phyloP scores from a whole-genome alignment of 1,140 invertebrate species.

The Manduca sexta region DNA sequence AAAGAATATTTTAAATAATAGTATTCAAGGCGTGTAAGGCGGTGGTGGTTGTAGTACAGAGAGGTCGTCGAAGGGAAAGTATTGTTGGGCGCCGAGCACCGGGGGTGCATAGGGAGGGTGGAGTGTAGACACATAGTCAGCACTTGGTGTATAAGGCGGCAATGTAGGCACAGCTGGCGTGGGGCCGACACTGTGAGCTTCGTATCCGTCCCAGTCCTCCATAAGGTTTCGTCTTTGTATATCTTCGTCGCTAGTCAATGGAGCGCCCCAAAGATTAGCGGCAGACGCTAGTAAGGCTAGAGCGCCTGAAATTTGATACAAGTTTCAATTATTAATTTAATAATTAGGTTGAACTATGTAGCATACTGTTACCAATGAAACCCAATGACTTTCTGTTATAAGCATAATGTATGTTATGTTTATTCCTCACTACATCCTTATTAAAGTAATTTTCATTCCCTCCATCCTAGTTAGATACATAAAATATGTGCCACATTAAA shows the following conservation, averaged over 20 bases:
- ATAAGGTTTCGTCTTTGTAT: slow-evolving; percentile 57
- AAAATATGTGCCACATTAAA: no score
- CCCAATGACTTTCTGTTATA: no score
- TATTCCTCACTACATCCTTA: no score
- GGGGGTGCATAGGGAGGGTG: slow-evolving; percentile 54
- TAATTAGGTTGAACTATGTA: no score
- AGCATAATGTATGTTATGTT: no score
- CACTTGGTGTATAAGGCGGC: slow-evolving; percentile 61
- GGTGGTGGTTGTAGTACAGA: slow-evolving; percentile 69
- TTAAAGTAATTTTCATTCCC: no score
- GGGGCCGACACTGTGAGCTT: slow-evolving; percentile 57
- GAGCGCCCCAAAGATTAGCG: slow-evolving; percentile 61
- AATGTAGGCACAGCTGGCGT: slow-evolving; percentile 54
- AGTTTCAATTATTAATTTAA: background rate
- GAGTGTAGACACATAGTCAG: slow-evolving; percentile 41
- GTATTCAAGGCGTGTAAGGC: slow-evolving; percentile 68
- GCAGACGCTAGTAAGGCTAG: slow-evolving; percentile 58
- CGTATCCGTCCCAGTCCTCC: slow-evolving; percentile 66
- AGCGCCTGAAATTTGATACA: slow-evolving; percentile 41
- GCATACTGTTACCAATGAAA: no score
- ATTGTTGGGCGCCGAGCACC: slow-evolving; percentile 57
- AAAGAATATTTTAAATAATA: background rate
- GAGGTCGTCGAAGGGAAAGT: slow-evolving; percentile 66
- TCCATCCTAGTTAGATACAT: no score
- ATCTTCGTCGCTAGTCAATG: slow-evolving; percentile 56